These are phyloP conservation scores for Aphis craccivora DNA, from an alignment of 1,140 invertebrate species.

Conservation along the genomic window DNA sequence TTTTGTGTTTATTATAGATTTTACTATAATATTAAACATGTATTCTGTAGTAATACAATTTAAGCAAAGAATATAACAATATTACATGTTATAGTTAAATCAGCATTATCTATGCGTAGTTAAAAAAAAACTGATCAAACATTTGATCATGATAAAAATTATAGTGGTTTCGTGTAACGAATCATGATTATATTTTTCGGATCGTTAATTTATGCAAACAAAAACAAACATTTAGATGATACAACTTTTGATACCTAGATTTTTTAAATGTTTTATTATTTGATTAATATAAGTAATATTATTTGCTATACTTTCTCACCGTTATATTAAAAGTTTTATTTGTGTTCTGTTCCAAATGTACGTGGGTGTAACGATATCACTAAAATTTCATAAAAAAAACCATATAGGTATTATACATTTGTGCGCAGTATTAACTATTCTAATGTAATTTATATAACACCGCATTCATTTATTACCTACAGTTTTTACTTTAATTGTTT, in stretches of 20 bases:
- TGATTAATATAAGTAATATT: background rate
- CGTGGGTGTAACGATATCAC: background rate
- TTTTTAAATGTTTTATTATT: no score
- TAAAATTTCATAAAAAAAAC: background rate
- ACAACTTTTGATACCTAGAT: background rate
- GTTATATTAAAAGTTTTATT: background rate
- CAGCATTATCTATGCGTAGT: background rate
- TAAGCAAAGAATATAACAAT: background rate
- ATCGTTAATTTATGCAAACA: background rate
- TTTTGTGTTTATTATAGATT: background rate
- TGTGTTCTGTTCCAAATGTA: background rate
- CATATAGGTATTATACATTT: background rate
- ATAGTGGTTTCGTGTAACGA: background rate
- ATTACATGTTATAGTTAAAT: background rate
- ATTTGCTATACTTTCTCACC: background rate
- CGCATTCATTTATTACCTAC: background rate
- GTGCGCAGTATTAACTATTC: background rate
- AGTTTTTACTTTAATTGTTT: background rate
- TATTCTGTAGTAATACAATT: background rate
- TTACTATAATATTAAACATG: background rate
- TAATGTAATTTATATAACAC: background rate
- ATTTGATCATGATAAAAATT: background rate
- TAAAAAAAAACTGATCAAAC: background rate
- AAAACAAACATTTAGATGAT: background rate
- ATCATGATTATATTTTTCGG: background rate